Evolutionary conservation across 2,113 vertebrate genomes (phyloP).

Genomic region (Atherinomorus stipes): DNA sequence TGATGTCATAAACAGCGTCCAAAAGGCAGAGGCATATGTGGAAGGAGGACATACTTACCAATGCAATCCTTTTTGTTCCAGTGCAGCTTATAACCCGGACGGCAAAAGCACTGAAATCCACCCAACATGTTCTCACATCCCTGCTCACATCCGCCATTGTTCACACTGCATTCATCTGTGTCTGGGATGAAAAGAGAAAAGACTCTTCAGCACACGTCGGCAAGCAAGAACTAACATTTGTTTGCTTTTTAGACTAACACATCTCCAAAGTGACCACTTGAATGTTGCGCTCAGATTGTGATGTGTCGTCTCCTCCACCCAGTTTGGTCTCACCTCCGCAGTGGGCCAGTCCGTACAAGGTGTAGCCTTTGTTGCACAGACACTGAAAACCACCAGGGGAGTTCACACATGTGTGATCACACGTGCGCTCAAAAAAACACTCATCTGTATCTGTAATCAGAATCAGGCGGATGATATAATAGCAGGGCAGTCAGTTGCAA

Average conservation of each 20-base stretch:
- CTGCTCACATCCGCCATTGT: slow-evolving; percentile 95
- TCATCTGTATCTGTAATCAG: slow-evolving; percentile 95
- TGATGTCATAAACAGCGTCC: slow-evolving; percentile 17
- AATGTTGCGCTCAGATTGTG: slow-evolving; percentile 35
- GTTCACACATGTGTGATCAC: slow-evolving; percentile 96
- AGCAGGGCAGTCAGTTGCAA: slow-evolving; percentile 56
- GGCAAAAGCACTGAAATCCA: slow-evolving; percentile 91
- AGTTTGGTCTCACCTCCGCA: slow-evolving; percentile 90
- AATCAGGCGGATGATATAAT: slow-evolving; percentile 65
- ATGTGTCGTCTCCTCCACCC: slow-evolving; percentile 26
- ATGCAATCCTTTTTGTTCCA: slow-evolving; percentile 99
- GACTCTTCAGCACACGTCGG: slow-evolving; percentile 8
- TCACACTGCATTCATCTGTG: slow-evolving; percentile 94
- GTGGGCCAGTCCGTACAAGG: slow-evolving; percentile 93
- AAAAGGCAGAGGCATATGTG: slow-evolving; percentile 1
- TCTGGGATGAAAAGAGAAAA: slow-evolving; percentile 80
- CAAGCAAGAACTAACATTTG: slow-evolving; percentile 2
- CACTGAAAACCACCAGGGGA: slow-evolving; percentile 92
- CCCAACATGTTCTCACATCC: slow-evolving; percentile 91
- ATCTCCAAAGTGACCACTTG: slow-evolving; percentile 13
- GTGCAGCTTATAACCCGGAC: slow-evolving; percentile 90
- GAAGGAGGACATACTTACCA: slow-evolving; percentile 85
- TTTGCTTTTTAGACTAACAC: slow-evolving; percentile 5
- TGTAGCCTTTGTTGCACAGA: slow-evolving; percentile 92
- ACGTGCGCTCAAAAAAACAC: slow-evolving; percentile 95